Evolutionary conservation across 2,888 invertebrate species (phyloP), one percentile per base, ranked within the genome.

Genomic region (Xanthia togata): DNA sequence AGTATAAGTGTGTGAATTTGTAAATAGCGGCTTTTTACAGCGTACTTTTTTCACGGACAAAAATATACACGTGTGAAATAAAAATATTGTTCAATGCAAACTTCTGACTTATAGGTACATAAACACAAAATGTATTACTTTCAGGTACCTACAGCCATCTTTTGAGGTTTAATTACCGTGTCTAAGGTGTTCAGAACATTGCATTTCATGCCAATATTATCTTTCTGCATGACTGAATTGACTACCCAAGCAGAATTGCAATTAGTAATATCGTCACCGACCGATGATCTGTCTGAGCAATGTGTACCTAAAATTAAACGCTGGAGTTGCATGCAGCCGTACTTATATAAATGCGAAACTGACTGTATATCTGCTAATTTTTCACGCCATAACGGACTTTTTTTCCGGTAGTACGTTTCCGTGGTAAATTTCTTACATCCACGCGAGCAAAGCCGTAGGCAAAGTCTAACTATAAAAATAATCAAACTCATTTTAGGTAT

Each of bases 171-270:
- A 62, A 35, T 50, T 20, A 53, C 62, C 38, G 6, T 72, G 38
- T 53, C 14, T 50, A 23, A 67, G 4, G 17, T 65, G 50, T 50
- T 71, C 35, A 26, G 14, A 71, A 23, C 23, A 31, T 31, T 41
- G 26, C 26, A 35, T 26, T 53, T 72, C 41, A 67, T 53, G 38
- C 53, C 26, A 38, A 38, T 50, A 65, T 50, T 50, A 31, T 53
- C 55, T 68, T 55, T 68, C 41, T 44, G 68, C 69, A 68, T 68
- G 55, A 55, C 41, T 55, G 31, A 55, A 50, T 60, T 31, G 26
- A 31, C 38, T 59, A 57, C 14, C 23, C 47, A 11, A 70, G 70
- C 17, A 31, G 23, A 73, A 70, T 31, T 14, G 23, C 50, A 70
- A 70, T 70, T 50, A 50, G 26, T 55, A 1, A 41, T 67, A 44